A percentile compares a stretch with the other conserved stretches of the same genome.
phyloP scores from a whole-genome alignment of 2,113 vertebrate species.

The Pogonocichla stellata region DNA sequence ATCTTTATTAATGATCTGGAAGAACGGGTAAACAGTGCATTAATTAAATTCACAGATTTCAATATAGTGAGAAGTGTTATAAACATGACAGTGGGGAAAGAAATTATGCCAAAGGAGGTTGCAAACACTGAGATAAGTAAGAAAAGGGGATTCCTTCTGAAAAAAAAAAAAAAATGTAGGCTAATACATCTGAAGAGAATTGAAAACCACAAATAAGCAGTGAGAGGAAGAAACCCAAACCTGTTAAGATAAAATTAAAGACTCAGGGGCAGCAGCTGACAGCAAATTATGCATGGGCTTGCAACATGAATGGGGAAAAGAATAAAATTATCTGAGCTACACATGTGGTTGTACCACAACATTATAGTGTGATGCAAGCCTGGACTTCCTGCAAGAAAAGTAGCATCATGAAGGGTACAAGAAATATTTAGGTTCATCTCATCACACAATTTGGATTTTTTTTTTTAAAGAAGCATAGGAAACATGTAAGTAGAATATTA shows the following conservation, averaged over 20 bases:
- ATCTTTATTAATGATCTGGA: slow-evolving; percentile 64
- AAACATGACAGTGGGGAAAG: slow-evolving; percentile 64
- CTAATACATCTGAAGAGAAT: slow-evolving; percentile 55
- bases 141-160: slow-evolving; percentile 58
- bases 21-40: slow-evolving; percentile 41
- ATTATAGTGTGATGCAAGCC: background rate
- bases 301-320: slow-evolving; percentile 1
- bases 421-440: background rate
- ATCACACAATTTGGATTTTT: background rate
- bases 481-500: background rate
- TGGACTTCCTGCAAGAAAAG: background rate
- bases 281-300: slow-evolving; percentile 49
- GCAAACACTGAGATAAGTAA: slow-evolving; percentile 65
- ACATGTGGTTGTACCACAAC: background rate
- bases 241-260: slow-evolving; percentile 48
- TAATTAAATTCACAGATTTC: slow-evolving; percentile 77
- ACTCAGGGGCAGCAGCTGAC: slow-evolving; percentile 54
- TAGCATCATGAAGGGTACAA: background rate
- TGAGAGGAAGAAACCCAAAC: slow-evolving; percentile 48
- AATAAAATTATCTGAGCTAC: slow-evolving; percentile 25
- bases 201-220: slow-evolving; percentile 58
- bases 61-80: slow-evolving; percentile 64
- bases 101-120: slow-evolving; percentile 61
- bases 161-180: slow-evolving; percentile 56
- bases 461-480: background rate